Evolutionary conservation across 30 jellyfish, hydroid and myxozoan genomes (phyloP).

Genomic region (Cassiopea andromeda): DNA sequence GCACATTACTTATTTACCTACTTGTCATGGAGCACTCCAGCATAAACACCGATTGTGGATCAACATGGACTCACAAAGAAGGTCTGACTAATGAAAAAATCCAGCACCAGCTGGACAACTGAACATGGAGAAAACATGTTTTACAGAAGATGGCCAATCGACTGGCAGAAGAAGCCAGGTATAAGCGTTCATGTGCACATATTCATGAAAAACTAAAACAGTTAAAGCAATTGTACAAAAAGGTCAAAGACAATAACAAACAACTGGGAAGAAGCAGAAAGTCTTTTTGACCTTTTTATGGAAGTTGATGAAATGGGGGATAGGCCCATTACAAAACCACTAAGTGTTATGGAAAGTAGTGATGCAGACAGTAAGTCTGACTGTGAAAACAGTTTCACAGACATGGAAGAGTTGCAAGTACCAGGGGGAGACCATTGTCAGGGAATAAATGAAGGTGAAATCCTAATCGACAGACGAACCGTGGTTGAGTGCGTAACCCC

Average conservation of each 20-base stretch:
- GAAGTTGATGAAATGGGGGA: neutral
- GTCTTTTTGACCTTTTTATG: neutral
- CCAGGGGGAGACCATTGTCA: neutral
- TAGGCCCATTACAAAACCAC: slow-evolving; percentile 4
- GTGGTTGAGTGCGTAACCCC: neutral
- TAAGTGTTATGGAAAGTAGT: neutral
- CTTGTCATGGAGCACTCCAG: neutral
- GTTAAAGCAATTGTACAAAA: neutral
- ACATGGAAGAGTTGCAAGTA: too few species aligned
- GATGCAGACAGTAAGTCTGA: neutral
- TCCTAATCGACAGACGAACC: neutral
- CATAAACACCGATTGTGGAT: neutral
- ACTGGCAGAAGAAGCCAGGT: slow-evolving; percentile 20
- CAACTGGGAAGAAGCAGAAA: slow-evolving; percentile 1
- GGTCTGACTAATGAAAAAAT: slow-evolving; percentile 8
- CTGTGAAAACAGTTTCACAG: neutral
- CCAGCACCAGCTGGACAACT: slow-evolving; percentile 21
- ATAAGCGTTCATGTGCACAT: neutral
- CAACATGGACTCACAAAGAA: slow-evolving; percentile 15
- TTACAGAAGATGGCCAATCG: slow-evolving; percentile 28
- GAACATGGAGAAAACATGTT: slow-evolving; percentile 23
- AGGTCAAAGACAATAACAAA: slow-evolving; percentile 3
- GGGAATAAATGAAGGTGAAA: neutral
- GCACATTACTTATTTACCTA: neutral
- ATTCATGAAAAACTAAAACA: slow-evolving; percentile 16